phyloP scores from a whole-genome alignment of 2,113 vertebrate species.

The Coryphaenoides rupestris region DNA sequence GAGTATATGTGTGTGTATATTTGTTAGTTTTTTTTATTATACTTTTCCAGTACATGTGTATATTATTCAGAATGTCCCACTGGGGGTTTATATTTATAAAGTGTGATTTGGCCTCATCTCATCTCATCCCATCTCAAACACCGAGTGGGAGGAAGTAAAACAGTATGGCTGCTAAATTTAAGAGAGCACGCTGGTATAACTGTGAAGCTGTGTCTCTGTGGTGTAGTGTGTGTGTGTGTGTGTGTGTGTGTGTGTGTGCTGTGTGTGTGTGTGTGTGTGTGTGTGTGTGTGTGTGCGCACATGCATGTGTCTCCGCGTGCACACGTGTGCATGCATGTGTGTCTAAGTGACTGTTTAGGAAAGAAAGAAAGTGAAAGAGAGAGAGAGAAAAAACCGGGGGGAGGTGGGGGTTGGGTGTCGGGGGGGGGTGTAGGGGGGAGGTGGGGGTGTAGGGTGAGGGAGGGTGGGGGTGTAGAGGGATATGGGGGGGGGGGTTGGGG shows the following conservation, averaged over 20 bases:
- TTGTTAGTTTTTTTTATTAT: neutral
- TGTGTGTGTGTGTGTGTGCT: neutral
- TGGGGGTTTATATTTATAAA: no score
- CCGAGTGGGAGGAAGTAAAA: no score
- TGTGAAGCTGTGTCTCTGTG: neutral
- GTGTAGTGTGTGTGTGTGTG: slow-evolving; percentile 11
- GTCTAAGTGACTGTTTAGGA: slow-evolving; percentile 1
- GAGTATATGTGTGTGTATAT: slow-evolving; percentile 4
- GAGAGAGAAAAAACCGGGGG: neutral
- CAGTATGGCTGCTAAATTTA: no score
- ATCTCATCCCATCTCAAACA: no score
- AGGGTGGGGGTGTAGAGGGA: neutral
- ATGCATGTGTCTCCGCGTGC: slow-evolving; percentile 3
- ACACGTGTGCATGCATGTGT: slow-evolving; percentile 6
- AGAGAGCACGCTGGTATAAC: no score
- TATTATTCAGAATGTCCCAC: no score
- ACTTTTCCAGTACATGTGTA: no score
- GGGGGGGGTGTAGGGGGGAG: no score
- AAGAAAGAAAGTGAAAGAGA: slow-evolving; percentile 11
- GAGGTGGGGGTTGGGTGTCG: slow-evolving; percentile 8
- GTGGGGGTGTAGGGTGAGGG: no score
- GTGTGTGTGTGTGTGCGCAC: neutral
- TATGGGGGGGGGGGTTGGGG: slow-evolving; percentile 8
- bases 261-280: slow-evolving; percentile 1
- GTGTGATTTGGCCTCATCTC: no score